Evolutionary conservation across 2,888 invertebrate genomes (phyloP).

Genomic region (Phanerotoma sp.): DNA sequence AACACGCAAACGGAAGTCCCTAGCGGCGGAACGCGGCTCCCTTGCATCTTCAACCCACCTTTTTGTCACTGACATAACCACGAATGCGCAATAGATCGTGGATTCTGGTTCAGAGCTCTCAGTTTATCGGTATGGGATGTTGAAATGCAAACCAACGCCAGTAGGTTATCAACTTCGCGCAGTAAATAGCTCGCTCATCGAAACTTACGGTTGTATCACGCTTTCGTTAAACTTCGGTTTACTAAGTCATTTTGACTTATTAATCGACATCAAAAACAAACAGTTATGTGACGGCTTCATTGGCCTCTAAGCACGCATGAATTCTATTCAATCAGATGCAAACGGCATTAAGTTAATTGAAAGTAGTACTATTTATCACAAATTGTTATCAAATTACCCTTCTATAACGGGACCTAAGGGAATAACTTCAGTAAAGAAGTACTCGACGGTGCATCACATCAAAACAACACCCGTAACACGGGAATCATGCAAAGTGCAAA

Average conservation of each 20-base stretch:
- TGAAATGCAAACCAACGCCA: neutral
- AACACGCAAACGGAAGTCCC: conserved; percentile 32
- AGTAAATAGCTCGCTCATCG: conserved; percentile 44
- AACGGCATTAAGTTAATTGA: conserved; percentile 15
- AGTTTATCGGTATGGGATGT: conserved; percentile 7
- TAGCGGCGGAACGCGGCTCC: conserved; percentile 35
- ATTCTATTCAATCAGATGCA: neutral
- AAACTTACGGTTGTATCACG: conserved; percentile 39
- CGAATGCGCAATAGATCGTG: conserved; percentile 1
- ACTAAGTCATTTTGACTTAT: conserved; percentile 36
- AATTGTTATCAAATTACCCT: neutral
- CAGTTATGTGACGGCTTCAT: conserved; percentile 30
- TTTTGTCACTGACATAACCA: conserved; percentile 1
- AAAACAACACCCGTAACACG: neutral
- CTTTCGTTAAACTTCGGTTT: conserved; percentile 40
- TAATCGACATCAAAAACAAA: conserved; percentile 37
- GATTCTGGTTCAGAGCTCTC: conserved; percentile 20
- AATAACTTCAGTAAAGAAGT: neutral
- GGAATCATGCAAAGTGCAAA: neutral
- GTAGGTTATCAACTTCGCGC: conserved; percentile 25
- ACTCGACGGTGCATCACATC: neutral
- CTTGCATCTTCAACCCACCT: conserved; percentile 7
- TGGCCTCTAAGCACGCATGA: neutral
- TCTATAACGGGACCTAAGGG: neutral
- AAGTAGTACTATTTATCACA: conserved; percentile 41